These are phyloP conservation scores for Pollachius pollachius DNA, from an alignment of 2,113 vertebrate species.

Conservation along the genomic window DNA sequence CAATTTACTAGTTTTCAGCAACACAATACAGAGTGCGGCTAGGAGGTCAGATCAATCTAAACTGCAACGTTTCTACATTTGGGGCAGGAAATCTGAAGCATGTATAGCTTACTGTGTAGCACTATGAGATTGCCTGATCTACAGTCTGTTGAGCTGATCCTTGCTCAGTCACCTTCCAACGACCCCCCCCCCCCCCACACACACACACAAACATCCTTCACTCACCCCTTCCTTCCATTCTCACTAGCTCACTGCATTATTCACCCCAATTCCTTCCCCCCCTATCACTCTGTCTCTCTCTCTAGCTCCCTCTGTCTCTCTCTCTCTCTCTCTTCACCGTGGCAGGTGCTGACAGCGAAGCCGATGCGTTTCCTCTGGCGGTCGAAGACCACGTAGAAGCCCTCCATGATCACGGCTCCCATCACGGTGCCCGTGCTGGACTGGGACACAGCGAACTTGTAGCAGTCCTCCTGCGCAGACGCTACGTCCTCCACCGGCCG, in stretches of 20 bases:
- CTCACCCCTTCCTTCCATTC: background rate
- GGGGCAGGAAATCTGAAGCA: too few relatives aligned
- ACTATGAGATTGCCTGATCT: too few relatives aligned
- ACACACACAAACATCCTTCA: too few relatives aligned
- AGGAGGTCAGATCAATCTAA: too few relatives aligned
- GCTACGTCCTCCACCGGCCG: conserved; percentile 93
- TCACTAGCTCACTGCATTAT: background rate
- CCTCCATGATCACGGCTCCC: conserved; percentile 98
- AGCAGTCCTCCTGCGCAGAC: conserved; percentile 94
- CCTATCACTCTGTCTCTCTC: accelerated
- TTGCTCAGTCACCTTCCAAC: too few relatives aligned
- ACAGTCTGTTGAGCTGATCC: too few relatives aligned
- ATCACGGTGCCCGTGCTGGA: conserved; percentile 95
- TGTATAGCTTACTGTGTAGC: too few relatives aligned
- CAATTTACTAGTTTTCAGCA: too few relatives aligned
- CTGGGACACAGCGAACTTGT: conserved; percentile 96
- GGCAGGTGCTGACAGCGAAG: conserved; percentile 94
- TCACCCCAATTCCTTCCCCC: background rate
- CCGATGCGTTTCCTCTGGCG: conserved; percentile 89
- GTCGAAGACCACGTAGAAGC: conserved; percentile 96
- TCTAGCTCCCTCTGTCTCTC: background rate
- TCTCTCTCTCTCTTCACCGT: conserved; percentile 76
- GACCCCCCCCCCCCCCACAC: too few relatives aligned
- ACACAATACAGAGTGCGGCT: too few relatives aligned
- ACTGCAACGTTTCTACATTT: too few relatives aligned